These are phyloP conservation scores for Pogonocherus hispidulus DNA, from an alignment of 2,888 invertebrate species.

Conservation along the genomic window DNA sequence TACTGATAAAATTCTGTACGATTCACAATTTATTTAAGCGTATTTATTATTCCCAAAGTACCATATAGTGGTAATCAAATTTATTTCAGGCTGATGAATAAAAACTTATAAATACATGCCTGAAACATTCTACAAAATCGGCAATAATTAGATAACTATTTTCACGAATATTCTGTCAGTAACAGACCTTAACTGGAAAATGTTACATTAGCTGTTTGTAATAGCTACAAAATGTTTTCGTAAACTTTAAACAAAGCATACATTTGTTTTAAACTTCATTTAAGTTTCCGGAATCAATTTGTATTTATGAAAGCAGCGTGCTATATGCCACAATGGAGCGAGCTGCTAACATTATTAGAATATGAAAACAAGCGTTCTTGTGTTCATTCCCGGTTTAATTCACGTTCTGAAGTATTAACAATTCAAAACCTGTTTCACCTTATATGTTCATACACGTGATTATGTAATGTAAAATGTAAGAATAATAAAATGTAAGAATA, in stretches of 20 bases:
- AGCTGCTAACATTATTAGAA: not conserved
- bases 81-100: too few species aligned
- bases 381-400: not conserved
- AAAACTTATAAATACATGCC: too few species aligned
- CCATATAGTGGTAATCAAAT: too few species aligned
- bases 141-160: too few species aligned
- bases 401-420: not conserved
- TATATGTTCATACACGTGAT: too few species aligned
- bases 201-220: not conserved
- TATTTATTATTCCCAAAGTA: too few species aligned
- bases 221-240: not conserved
- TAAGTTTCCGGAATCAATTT: conserved; percentile 6
- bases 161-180: too few species aligned
- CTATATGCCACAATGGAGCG: not conserved
- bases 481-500: too few species aligned
- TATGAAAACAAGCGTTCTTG: not conserved
- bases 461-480: too few species aligned
- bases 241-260: not conserved
- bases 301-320: conserved; percentile 1
- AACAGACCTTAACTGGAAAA: not conserved
- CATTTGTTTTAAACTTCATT: not conserved
- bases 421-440: not conserved
- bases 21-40: too few species aligned
- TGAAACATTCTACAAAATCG: too few species aligned
- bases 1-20: too few species aligned